phyloP scores from a whole-genome alignment of 2,113 vertebrate species.

The Pleuronectes platessa region DNA sequence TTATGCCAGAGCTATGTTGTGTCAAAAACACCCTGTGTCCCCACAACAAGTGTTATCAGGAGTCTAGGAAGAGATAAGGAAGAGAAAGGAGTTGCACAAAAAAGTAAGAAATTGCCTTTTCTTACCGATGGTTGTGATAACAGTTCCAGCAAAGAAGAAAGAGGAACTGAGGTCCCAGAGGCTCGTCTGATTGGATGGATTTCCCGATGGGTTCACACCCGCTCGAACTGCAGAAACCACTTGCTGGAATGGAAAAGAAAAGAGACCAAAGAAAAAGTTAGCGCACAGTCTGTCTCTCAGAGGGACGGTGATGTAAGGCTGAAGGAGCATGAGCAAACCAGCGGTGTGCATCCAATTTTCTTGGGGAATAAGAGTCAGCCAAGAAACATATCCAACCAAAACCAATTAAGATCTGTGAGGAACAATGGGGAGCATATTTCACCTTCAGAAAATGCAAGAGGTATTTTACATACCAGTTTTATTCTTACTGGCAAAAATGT shows the following conservation, averaged over 20 bases:
- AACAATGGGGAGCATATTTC: slow-evolving; percentile 18
- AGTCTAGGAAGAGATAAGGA: background rate
- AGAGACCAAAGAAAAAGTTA: background rate
- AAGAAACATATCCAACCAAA: slow-evolving; percentile 27
- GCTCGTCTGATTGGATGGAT: slow-evolving; percentile 92
- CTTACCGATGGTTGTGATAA: slow-evolving; percentile 99
- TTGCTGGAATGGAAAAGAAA: slow-evolving; percentile 84
- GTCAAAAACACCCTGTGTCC: no score
- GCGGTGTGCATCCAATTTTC: slow-evolving; percentile 5
- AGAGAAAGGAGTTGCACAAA: background rate
- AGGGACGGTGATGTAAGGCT: slow-evolving; percentile 8
- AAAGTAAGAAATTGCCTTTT: slow-evolving; percentile 4
- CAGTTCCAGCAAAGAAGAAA: slow-evolving; percentile 99
- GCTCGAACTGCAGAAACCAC: slow-evolving; percentile 94
- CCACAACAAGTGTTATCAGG: background rate
- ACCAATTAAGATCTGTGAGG: slow-evolving; percentile 23
- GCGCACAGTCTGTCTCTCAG: background rate
- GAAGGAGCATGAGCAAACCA: slow-evolving; percentile 6
- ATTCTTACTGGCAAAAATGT: no score
- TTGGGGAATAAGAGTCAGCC: slow-evolving; percentile 4
- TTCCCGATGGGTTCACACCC: slow-evolving; percentile 95
- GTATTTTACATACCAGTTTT: background rate
- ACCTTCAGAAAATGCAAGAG: background rate
- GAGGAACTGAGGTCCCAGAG: slow-evolving; percentile 99
- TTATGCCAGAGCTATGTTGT: no score